Evolutionary conservation across 2,888 invertebrate species (phyloP).

Genomic region (Kryphioiulus occultus): DNA sequence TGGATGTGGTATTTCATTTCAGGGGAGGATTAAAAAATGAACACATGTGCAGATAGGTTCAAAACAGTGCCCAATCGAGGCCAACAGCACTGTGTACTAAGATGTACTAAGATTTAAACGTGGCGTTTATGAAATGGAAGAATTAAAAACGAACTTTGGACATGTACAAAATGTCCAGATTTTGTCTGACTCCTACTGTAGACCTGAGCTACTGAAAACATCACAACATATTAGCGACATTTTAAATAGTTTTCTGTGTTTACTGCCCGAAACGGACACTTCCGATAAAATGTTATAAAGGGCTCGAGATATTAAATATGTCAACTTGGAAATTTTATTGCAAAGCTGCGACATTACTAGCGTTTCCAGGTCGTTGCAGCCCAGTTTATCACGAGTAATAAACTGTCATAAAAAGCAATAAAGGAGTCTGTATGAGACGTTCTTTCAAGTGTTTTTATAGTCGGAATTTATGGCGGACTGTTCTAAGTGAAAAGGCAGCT

Average conservation of each 20-base stretch:
- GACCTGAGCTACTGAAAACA: too few species aligned
- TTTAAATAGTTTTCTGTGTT: neutral
- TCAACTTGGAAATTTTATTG: slow-evolving; percentile 1
- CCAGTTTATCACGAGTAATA: neutral
- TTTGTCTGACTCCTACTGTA: too few species aligned
- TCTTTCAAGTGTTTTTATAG: neutral
- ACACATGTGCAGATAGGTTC: too few species aligned
- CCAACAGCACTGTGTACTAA: too few species aligned
- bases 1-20: too few species aligned
- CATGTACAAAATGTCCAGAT: too few species aligned
- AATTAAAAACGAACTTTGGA: too few species aligned
- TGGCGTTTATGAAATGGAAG: too few species aligned
- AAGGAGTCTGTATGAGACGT: neutral
- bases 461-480: neutral
- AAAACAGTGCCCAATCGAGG: too few species aligned
- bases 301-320: neutral
- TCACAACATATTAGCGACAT: neutral
- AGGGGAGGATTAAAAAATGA: too few species aligned
- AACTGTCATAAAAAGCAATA: slow-evolving; percentile 12
- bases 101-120: too few species aligned
- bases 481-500: neutral
- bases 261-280: neutral
- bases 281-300: neutral
- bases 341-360: neutral
- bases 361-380: neutral